Percentiles rank a stretch among this genome's conserved stretches.
Evolutionary conservation across 1,140 invertebrate genomes (phyloP).

Genomic region (Lordiphosa mommai): DNA sequence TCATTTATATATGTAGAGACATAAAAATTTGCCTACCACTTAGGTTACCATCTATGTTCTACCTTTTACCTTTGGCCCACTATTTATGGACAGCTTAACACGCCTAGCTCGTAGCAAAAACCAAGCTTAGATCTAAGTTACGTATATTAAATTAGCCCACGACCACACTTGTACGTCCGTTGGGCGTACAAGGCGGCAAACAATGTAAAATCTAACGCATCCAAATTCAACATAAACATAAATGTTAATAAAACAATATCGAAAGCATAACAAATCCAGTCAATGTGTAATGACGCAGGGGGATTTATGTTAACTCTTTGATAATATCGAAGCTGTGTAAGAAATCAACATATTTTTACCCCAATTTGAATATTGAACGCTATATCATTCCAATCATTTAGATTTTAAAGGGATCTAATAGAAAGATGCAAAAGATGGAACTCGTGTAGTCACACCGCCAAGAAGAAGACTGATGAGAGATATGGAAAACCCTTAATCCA

Average conservation of each 20-base stretch:
- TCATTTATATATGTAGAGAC: slow-evolving; percentile 22
- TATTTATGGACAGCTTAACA: slow-evolving; percentile 49
- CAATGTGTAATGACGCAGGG: too few species aligned
- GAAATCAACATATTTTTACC: too few species aligned
- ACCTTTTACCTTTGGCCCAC: slow-evolving; percentile 47
- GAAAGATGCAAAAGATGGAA: too few species aligned
- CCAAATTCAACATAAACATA: slow-evolving; percentile 50
- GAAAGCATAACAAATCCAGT: too few species aligned
- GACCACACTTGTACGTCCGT: slow-evolving; percentile 26
- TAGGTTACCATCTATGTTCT: slow-evolving; percentile 53
- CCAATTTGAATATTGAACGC: too few species aligned
- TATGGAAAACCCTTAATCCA: too few species aligned
- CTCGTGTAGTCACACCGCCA: too few species aligned
- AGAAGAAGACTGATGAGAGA: too few species aligned
- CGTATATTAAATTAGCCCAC: slow-evolving; percentile 29
- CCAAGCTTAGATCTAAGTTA: slow-evolving; percentile 52
- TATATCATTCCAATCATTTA: too few species aligned
- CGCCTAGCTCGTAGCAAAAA: slow-evolving; percentile 57
- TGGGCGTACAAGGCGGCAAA: slow-evolving; percentile 30
- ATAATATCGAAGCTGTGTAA: too few species aligned
- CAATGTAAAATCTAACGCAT: slow-evolving; percentile 68
- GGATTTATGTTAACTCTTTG: too few species aligned
- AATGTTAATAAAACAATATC: slow-evolving; percentile 66
- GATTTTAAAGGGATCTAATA: too few species aligned
- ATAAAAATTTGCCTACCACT: slow-evolving; percentile 38